Evolutionary conservation across 2,113 vertebrate species (phyloP), one percentile per base, ranked within the genome.

Genomic region (Gnathonemus echidnorhynchus): DNA sequence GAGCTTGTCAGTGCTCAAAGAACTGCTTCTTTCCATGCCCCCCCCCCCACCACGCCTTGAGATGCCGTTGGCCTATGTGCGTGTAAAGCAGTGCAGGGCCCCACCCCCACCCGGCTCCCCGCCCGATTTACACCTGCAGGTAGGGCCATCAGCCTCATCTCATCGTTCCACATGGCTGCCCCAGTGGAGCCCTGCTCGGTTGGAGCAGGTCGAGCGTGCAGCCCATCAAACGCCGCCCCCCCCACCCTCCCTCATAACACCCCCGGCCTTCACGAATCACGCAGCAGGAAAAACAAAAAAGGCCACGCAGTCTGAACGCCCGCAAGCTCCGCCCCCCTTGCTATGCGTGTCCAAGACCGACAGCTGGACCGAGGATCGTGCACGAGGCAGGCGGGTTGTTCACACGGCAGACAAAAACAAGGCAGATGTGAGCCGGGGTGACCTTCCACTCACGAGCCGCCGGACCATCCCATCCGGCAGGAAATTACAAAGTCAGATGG

Each of bases 401-500:
- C 74, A 80, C 17, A 42, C 11, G 5, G 74, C 74, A 80, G 74
- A 83, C 31, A 45, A 19, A 45, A 45, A 45, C 6, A 21, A 45
- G 77, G 7, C 35, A 19, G 77, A 83, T 19, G 74, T 17, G 31
- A 42, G 74, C 74, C 35, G 11, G 35, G 13, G 19, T 7, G 39
- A 83, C 77, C 84, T 86, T 15, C n/a, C 46, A 9, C 19, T 86
- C 7, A 10, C 84, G 0, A 10, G 42, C 39, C 19, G 21, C 45
- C 46, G 10, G 24, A 27, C 24, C 62, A 27, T 50, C 77, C 39
- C 5, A 66, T 39, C 8, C 45, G 74, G 52, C 49, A 39, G 24
- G 3, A 86, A 90, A 90, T 92, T 58, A 74, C 24, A 90, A 89
- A 80, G 62, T 90, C 89, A 89, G 88, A 80, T 35, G 39, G 39